phyloP scores from a whole-genome alignment of 2,888 invertebrate species.

The Perizoma flavofasciatum region DNA sequence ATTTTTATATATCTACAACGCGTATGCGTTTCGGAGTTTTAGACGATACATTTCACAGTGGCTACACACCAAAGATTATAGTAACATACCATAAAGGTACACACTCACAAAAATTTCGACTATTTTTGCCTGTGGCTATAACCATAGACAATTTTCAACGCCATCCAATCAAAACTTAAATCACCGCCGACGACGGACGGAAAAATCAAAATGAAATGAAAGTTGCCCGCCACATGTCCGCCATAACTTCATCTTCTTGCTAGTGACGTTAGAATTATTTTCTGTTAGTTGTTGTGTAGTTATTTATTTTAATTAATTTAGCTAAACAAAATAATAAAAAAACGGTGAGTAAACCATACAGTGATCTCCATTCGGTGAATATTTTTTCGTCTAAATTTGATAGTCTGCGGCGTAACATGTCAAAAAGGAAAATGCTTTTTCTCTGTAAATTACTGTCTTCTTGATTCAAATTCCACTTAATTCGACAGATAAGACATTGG shows the following conservation, averaged over 20 bases:
- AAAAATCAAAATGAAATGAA: conserved; percentile 61
- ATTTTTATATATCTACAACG: too few species aligned
- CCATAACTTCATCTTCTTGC: conserved; percentile 78
- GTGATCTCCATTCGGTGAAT: conserved; percentile 47
- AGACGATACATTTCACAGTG: background rate
- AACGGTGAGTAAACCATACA: conserved; percentile 66
- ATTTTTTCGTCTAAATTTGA: conserved; percentile 62
- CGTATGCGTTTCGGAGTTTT: too few species aligned
- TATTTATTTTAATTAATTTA: conserved; percentile 76
- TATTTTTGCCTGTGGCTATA: conserved; percentile 30
- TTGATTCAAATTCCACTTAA: conserved; percentile 32
- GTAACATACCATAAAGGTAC: too few species aligned
- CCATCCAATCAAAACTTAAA: conserved; percentile 36
- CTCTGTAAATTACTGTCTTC: conserved; percentile 49
- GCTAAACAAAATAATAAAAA: conserved; percentile 54
- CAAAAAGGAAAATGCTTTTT: conserved; percentile 71
- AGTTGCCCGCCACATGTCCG: conserved; percentile 78
- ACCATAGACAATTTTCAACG: conserved; percentile 31
- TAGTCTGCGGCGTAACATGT: conserved; percentile 72
- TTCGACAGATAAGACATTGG: conserved; percentile 7
- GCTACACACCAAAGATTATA: background rate
- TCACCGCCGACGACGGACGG: conserved; percentile 18
- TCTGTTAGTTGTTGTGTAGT: conserved; percentile 70
- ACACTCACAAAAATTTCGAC: background rate
- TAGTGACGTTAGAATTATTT: conserved; percentile 80